Conservation (phyloP, 2,888 invertebrate species). For the Nephrotoma appendiculata region DNA sequence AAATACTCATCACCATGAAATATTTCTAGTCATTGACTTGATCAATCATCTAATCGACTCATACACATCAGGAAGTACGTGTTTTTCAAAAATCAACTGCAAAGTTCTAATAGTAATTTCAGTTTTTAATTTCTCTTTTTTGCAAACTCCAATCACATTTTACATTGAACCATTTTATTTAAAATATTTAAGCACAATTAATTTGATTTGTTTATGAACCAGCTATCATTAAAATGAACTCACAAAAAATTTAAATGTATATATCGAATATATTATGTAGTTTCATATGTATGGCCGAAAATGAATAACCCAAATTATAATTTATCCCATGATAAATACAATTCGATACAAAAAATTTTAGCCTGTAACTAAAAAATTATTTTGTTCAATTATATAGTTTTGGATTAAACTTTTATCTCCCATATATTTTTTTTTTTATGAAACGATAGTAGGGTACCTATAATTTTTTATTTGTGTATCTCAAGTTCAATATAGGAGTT, state of each 20-base stretch:
- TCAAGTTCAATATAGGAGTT: not conserved
- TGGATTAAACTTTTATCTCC: not conserved
- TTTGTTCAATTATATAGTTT: not conserved
- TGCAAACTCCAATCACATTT: too few relatives aligned
- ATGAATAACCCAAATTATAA: not conserved
- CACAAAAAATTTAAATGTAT: not conserved
- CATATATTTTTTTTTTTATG: not conserved
- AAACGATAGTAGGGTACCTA: not conserved
- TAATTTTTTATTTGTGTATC: not conserved
- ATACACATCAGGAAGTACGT: too few relatives aligned
- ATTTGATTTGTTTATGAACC: not conserved
- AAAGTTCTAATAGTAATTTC: too few relatives aligned
- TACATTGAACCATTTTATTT: too few relatives aligned
- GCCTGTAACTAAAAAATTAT: not conserved
- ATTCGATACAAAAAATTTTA: not conserved
- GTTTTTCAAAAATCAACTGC: too few relatives aligned
- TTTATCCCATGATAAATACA: not conserved
- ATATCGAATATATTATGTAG: not conserved
- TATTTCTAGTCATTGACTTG: too few relatives aligned
- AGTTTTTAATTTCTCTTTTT: too few relatives aligned
- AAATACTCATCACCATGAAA: too few relatives aligned
- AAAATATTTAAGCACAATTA: not conserved
- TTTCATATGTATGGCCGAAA: not conserved
- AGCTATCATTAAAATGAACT: not conserved
- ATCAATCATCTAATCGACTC: too few relatives aligned